Percentiles rank a stretch among this genome's conserved stretches.
Conservation (phyloP, 2,113 vertebrate genomes). For the Limanda limanda region DNA sequence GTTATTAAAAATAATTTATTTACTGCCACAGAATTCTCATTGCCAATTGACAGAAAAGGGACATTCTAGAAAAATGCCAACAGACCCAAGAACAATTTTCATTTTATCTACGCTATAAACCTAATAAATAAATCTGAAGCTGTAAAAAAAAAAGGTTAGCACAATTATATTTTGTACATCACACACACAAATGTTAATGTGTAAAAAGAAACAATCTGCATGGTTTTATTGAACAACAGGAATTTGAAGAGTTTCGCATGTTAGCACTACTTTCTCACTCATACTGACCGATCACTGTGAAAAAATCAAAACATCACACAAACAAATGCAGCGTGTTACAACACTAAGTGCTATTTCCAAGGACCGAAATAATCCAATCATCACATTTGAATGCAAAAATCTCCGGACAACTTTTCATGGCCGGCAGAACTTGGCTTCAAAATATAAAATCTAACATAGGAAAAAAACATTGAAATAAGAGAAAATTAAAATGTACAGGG, state of each 20-base stretch:
- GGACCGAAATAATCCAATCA: conserved; percentile 16
- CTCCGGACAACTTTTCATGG: conserved; percentile 6
- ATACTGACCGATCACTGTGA: conserved; percentile 44
- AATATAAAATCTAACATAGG: conserved; percentile 8
- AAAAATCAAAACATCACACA: neutral
- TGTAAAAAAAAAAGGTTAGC: conserved; percentile 39
- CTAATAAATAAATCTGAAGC: conserved; percentile 31
- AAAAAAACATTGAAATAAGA: conserved; percentile 30
- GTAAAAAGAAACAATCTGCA: conserved; percentile 59
- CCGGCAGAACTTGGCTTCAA: conserved; percentile 30
- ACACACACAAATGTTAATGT: conserved; percentile 57
- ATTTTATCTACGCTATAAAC: conserved; percentile 10
- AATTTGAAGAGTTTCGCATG: conserved; percentile 47
- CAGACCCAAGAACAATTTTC: conserved; percentile 22
- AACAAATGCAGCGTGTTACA: conserved; percentile 21
- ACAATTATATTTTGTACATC: conserved; percentile 66
- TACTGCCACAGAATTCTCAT: neutral
- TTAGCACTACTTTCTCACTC: conserved; percentile 58
- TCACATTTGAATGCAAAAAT: conserved; percentile 21
- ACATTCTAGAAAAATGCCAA: conserved; percentile 16
- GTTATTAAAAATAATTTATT: conserved; percentile 49
- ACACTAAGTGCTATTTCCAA: conserved; percentile 57
- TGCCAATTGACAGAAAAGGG: conserved; percentile 17
- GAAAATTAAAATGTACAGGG: conserved; percentile 46
- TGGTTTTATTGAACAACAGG: conserved; percentile 56